Percentiles rank a stretch among this genome's conserved stretches.
phyloP scores from a whole-genome alignment of 2,113 vertebrate genomes.

The Mugil cephalus region DNA sequence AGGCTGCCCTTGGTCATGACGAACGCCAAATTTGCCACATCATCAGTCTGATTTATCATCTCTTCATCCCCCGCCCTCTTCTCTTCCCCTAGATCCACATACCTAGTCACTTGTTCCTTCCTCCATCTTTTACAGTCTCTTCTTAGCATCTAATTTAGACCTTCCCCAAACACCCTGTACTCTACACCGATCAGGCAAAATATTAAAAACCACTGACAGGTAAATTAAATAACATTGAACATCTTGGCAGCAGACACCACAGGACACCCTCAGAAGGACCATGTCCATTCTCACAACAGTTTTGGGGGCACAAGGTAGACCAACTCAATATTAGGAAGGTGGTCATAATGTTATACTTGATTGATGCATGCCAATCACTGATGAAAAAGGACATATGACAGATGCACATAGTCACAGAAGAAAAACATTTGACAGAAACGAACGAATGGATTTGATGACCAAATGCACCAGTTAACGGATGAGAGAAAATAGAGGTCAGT shows the following conservation, averaged over 20 bases:
- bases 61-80: conserved; percentile 2
- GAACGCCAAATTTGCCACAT: conserved; percentile 48
- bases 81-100: conserved; percentile 10
- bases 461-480: neutral
- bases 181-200: no score
- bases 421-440: neutral
- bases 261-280: no score
- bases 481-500: conserved; percentile 18
- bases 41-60: conserved; percentile 47
- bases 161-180: neutral
- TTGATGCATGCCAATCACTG: neutral
- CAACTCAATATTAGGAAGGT: no score
- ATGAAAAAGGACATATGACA: neutral
- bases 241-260: no score
- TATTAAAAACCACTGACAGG: no score
- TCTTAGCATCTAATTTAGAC: neutral
- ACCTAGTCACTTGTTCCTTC: neutral
- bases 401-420: neutral
- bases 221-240: no score
- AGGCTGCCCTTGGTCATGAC: conserved; percentile 53
- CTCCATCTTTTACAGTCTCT: neutral
- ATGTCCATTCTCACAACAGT: no score
- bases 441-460: neutral
- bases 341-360: no score
- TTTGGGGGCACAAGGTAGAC: no score